phyloP scores from a whole-genome alignment of 1,140 invertebrate genomes.

The Drosophila sucinea region DNA sequence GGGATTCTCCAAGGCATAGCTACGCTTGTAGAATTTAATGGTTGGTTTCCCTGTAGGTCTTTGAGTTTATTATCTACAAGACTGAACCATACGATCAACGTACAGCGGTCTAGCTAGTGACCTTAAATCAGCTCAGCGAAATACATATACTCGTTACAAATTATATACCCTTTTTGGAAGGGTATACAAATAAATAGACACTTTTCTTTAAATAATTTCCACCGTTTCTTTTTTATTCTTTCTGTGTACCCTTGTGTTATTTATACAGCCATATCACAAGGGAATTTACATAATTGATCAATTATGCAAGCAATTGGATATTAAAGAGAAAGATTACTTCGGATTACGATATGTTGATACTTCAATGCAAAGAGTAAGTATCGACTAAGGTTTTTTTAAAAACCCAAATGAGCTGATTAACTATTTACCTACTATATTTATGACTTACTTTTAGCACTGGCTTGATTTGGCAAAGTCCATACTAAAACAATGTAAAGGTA shows the following conservation, averaged over 20 bases:
- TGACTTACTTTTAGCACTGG: slow-evolving; percentile 91
- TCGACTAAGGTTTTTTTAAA: neutral
- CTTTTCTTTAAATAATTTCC: slow-evolving; percentile 10
- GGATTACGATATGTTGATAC: slow-evolving; percentile 97
- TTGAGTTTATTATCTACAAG: no score
- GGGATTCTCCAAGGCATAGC: no score
- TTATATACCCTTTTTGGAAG: no score
- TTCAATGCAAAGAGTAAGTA: slow-evolving; percentile 94
- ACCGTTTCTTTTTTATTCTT: no score
- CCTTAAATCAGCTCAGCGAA: no score
- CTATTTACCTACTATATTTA: neutral
- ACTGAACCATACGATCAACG: no score
- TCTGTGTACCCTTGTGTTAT: neutral
- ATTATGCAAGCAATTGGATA: slow-evolving; percentile 96
- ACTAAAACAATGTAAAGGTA: slow-evolving; percentile 97
- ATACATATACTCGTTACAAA: no score
- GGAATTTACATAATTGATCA: slow-evolving; percentile 96
- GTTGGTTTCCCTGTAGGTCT: no score
- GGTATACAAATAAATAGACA: no score
- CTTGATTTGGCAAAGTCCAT: slow-evolving; percentile 96
- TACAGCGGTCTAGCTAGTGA: no score
- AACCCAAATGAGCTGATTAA: neutral
- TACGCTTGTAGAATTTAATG: no score
- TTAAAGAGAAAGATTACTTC: slow-evolving; percentile 98
- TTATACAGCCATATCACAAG: slow-evolving; percentile 92